Evolutionary conservation across 2,113 vertebrate genomes (phyloP).

Genomic region (Morone saxatilis): DNA sequence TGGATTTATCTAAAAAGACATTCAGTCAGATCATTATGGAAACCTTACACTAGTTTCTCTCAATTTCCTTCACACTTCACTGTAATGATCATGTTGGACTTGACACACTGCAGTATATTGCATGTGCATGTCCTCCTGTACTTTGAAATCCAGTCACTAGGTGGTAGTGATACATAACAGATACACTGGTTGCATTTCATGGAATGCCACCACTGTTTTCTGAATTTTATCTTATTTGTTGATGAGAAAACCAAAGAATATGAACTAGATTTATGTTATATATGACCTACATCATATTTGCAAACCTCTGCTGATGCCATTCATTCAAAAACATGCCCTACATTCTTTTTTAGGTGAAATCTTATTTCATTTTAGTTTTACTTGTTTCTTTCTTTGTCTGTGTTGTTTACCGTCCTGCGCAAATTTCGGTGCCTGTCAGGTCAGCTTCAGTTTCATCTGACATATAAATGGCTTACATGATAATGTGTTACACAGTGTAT

Average conservation of each 20-base stretch:
- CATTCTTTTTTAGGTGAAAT: too few species aligned
- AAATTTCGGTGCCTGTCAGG: too few species aligned
- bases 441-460: too few species aligned
- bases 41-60: neutral
- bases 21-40: neutral
- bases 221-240: too few species aligned
- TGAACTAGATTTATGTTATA: neutral
- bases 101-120: neutral
- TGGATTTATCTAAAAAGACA: neutral
- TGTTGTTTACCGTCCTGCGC: too few species aligned
- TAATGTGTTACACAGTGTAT: too few species aligned
- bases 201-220: neutral
- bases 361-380: too few species aligned
- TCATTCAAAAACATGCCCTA: too few species aligned
- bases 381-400: too few species aligned
- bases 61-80: neutral
- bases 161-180: slow-evolving; percentile 22
- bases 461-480: too few species aligned
- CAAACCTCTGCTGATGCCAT: too few species aligned
- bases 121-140: neutral
- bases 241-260: neutral
- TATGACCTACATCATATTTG: too few species aligned
- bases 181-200: neutral
- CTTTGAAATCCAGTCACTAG: slow-evolving; percentile 31
- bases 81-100: neutral